Conservation (phyloP, 1,140 invertebrate genomes). For the Caenorhabditis remanei region DNA sequence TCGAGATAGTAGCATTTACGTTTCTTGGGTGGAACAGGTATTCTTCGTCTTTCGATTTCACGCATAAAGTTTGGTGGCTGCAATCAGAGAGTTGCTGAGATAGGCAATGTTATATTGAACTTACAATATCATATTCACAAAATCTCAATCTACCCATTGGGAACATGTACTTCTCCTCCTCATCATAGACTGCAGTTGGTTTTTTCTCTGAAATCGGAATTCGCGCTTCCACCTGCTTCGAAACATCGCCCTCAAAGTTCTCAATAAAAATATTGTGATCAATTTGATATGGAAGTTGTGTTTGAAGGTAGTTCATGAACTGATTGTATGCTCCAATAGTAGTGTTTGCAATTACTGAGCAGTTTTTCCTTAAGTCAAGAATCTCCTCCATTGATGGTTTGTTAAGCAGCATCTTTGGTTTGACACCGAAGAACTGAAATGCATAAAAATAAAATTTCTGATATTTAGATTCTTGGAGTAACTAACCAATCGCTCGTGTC, state of each 20-base stretch:
- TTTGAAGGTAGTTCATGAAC: not conserved
- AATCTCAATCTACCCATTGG: not conserved
- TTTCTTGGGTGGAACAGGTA: not conserved
- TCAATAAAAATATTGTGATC: not conserved
- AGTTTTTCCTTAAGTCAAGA: not conserved
- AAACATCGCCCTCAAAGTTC: not conserved
- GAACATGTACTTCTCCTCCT: not conserved
- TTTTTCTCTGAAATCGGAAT: not conserved
- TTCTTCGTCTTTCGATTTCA: not conserved
- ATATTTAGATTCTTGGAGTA: not conserved
- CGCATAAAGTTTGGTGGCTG: not conserved
- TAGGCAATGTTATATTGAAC: not conserved
- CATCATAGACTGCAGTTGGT: not conserved
- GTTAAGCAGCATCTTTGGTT: not conserved
- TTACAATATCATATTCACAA: constrained; percentile 35
- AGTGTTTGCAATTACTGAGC: not conserved
- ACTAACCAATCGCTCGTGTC: constrained; percentile 3
- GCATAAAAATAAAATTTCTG: not conserved
- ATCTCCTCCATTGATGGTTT: not conserved
- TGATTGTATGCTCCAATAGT: constrained; percentile 13
- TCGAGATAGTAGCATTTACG: not conserved
- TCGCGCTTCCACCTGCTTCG: no score
- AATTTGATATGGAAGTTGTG: not conserved
- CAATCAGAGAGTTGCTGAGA: not conserved
- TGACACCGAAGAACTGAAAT: constrained; percentile 17